Evolutionary conservation across 2,888 invertebrate genomes (phyloP).

Genomic region (Ichneumoninae sp.): DNA sequence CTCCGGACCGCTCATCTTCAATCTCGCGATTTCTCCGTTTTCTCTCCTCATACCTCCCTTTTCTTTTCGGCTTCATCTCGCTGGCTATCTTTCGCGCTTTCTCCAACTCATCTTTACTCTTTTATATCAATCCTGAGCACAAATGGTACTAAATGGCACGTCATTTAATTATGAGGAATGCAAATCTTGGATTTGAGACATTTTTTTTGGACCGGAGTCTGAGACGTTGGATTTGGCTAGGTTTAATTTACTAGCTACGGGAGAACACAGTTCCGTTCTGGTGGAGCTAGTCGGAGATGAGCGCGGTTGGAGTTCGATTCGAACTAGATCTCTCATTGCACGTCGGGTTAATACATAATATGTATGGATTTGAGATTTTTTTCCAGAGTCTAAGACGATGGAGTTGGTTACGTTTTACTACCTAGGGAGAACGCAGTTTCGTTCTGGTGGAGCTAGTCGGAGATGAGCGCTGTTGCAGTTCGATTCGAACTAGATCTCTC

Average conservation of each 20-base stretch:
- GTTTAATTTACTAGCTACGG: neutral
- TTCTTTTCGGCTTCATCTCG: constrained; percentile 31
- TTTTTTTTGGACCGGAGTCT: neutral
- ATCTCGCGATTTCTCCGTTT: constrained; percentile 24
- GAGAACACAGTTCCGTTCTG: neutral
- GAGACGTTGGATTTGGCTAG: too few relatives aligned
- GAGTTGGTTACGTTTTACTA: too few relatives aligned
- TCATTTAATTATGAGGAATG: neutral
- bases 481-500: too few relatives aligned
- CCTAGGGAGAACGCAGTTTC: neutral
- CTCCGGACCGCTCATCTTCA: constrained; percentile 58
- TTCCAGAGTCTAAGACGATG: too few relatives aligned
- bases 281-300: constrained; percentile 11
- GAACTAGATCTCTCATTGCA: constrained; percentile 79
- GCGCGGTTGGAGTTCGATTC: constrained; percentile 31
- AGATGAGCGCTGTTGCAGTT: too few relatives aligned
- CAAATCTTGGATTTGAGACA: neutral
- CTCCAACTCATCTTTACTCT: constrained; percentile 19
- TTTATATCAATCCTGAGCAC: constrained; percentile 18
- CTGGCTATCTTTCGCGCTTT: constrained; percentile 57
- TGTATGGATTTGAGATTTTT: neutral
- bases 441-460: too few relatives aligned
- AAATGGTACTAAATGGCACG: neutral
- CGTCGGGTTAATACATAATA: constrained; percentile 83
- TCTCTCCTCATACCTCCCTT: constrained; percentile 25